phyloP scores from a whole-genome alignment of 2,888 invertebrate genomes.

The Ophioninae sp. region DNA sequence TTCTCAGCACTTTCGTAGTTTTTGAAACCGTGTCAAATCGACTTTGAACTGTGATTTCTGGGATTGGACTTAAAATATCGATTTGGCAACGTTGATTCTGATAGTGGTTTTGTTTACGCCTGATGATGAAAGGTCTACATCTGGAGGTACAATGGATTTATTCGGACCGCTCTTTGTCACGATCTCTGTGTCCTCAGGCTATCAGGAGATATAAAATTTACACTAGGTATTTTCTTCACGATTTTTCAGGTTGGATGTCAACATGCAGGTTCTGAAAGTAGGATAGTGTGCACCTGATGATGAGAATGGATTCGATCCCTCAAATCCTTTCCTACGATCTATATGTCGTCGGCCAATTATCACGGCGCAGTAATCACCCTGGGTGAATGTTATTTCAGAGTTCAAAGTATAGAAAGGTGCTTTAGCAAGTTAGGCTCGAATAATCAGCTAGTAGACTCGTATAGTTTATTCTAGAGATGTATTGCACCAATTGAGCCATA shows the following conservation, averaged over 20 bases:
- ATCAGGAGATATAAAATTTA: background rate
- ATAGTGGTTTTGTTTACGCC: background rate
- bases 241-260: background rate
- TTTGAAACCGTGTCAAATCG: background rate
- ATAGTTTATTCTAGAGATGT: background rate
- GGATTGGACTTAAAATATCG: too few relatives aligned
- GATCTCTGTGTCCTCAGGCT: background rate
- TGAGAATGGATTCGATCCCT: background rate
- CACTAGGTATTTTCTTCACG: background rate
- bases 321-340: background rate
- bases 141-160: background rate
- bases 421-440: background rate
- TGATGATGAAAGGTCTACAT: background rate
- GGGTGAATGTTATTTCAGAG: background rate
- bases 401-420: background rate
- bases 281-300: background rate
- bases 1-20: background rate
- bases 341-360: background rate
- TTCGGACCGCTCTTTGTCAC: background rate
- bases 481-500: background rate
- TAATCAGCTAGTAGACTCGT: background rate
- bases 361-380: background rate
- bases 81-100: background rate
- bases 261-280: background rate
- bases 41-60: background rate